A percentile compares a stretch with the other conserved stretches of the same genome.
Evolutionary conservation across 1,140 invertebrate genomes (phyloP).

Genomic region (Piezodorus guildinii): DNA sequence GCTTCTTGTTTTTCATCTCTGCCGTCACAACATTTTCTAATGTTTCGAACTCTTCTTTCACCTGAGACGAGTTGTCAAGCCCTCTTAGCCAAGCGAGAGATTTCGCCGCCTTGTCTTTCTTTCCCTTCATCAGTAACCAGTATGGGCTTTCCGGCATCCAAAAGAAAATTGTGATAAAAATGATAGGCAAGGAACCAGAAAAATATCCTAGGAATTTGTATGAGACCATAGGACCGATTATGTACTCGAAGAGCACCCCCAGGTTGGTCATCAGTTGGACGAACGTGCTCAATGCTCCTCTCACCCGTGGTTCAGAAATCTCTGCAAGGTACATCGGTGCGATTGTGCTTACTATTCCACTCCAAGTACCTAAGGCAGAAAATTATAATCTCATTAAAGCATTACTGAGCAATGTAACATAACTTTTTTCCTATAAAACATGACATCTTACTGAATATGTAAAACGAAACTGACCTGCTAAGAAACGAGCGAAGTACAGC

Average conservation of each 20-base stretch:
- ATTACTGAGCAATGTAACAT: background rate
- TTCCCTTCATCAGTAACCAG: slow-evolving; percentile 47
- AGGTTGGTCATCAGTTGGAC: slow-evolving; percentile 56
- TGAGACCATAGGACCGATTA: slow-evolving; percentile 55
- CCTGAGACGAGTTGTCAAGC: slow-evolving; percentile 35
- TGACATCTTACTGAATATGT: no score
- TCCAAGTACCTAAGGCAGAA: slow-evolving; percentile 33
- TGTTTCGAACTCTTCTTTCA: slow-evolving; percentile 34
- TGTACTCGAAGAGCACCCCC: slow-evolving; percentile 65
- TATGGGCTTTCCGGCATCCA: slow-evolving; percentile 74
- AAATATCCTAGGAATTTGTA: slow-evolving; percentile 54
- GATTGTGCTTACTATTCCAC: slow-evolving; percentile 40
- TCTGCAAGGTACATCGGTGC: slow-evolving; percentile 49
- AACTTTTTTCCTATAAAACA: background rate
- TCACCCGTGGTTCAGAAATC: slow-evolving; percentile 46
- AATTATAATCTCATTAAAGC: background rate
- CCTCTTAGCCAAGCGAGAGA: slow-evolving; percentile 40
- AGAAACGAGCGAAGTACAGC: slow-evolving; percentile 25
- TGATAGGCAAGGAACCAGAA: slow-evolving; percentile 44
- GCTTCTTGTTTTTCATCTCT: slow-evolving; percentile 28
- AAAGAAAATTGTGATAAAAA: slow-evolving; percentile 52
- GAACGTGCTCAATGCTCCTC: slow-evolving; percentile 50
- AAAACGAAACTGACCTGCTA: slow-evolving; percentile 24
- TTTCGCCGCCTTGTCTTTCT: slow-evolving; percentile 37
- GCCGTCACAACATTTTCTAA: slow-evolving; percentile 26